Base-by-base conservation (phyloP, 2,797 vertebrate species). In the Tachyglossus aculeatus region DNA sequence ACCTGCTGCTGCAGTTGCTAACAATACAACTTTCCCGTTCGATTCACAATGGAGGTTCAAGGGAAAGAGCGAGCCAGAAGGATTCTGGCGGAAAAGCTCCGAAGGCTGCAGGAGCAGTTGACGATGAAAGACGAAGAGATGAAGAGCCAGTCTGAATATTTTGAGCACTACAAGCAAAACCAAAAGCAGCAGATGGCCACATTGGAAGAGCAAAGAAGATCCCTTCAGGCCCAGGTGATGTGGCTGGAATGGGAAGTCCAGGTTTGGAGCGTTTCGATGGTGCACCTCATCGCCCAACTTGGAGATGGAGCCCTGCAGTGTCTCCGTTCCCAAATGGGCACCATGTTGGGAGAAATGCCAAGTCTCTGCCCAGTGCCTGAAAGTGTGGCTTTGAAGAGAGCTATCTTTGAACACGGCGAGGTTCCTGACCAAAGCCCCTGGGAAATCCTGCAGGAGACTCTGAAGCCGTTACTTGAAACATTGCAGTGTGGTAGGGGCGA, bases 61-160 rank as follows among this genome's bases (percentile, higher is more conserved):
- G 92, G 88, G 32, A 93, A 92, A 60, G 92, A 91, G 75, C 90
- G 74, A 33, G 83, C 83, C 27, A 89, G 94, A 66, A 86, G 72
- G 41, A 80, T 89, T 7, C 92, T 92, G 88, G 91, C 91, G 74
- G 86, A 90, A 39, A 90, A 89, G 67, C 65, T 95, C 54, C 82
- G 2, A 71, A 91, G 93, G 77, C 91, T 92, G 81, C 93, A 93
- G 81, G 83, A 90, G 74, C 92, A 91, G 80, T 85, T 96, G 82
- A 93, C 89, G 84, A 80, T 71, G 68, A 95, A 94, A 88, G 93
- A 95, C 38, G 89, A 93, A 37, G 95, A 93, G 74, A 89, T 95
- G 85, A 93, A 89, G 74, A 88, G 66, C 31, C 96, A 96, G 70
- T 92, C 90, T 5, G 87, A 80, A 33, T 95, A 95, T 87, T 95